These are phyloP conservation scores for Athrips mouffetella DNA, from an alignment of 2,888 invertebrate species.

Conservation along the genomic window DNA sequence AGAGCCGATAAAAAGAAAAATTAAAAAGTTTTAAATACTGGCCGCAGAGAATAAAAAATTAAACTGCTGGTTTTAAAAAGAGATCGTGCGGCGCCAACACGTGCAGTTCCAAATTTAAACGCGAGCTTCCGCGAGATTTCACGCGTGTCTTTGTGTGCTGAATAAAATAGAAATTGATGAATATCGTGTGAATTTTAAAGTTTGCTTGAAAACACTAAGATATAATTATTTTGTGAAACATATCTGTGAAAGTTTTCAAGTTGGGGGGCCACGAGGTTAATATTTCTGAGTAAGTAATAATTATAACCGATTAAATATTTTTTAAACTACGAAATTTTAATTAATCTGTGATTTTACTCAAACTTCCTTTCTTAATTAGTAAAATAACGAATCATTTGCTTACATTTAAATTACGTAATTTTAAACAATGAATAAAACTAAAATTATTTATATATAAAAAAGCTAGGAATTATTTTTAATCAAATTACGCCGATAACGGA, in stretches of 20 bases:
- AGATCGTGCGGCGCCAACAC: conserved; percentile 21
- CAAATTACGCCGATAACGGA: too few relatives aligned
- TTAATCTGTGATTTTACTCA: too few relatives aligned
- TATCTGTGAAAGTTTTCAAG: conserved; percentile 21
- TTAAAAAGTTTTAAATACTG: conserved; percentile 15
- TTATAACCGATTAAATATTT: too few relatives aligned
- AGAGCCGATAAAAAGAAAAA: conserved; percentile 30
- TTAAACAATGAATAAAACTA: too few relatives aligned
- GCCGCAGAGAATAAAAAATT: conserved; percentile 2
- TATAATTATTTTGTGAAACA: background rate
- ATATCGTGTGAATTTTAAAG: conserved; percentile 9
- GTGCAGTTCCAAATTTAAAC: conserved; percentile 56
- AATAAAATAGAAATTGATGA: background rate
- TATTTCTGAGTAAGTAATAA: conserved; percentile 37
- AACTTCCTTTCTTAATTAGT: background rate
- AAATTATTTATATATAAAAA: too few relatives aligned
- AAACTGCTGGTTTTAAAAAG: conserved; percentile 9
- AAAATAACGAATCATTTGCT: background rate
- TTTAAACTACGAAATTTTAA: too few relatives aligned
- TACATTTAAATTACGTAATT: background rate
- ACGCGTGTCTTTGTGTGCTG: conserved; percentile 34
- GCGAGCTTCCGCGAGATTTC: conserved; percentile 36
- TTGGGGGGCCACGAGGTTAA: conserved; percentile 32
- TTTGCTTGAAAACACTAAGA: background rate
- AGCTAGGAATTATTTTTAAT: too few relatives aligned